Base-by-base conservation (phyloP, 2,888 invertebrate genomes). In the Cosmopolites sordidus region DNA sequence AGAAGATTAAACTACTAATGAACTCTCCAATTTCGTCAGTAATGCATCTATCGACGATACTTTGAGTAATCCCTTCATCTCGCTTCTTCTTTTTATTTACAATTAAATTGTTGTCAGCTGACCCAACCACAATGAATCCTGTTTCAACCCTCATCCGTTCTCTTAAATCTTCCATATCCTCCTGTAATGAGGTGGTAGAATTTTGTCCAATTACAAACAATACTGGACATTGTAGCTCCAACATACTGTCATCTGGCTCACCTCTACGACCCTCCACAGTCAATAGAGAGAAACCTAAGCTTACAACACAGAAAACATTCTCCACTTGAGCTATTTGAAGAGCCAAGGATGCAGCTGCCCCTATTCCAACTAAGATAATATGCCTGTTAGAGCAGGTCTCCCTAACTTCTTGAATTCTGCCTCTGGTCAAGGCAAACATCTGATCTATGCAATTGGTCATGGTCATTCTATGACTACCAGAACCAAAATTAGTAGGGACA, bases 201-300 rank as follows among this genome's bases (percentile, higher is more conserved):
- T 86, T 82, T 68, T 91, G 87, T 1, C 92, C 91, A 57, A 89
- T 80, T 0, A 90, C 80, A 74, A 92, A 92, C 62, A 91, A 74
- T 5, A 86, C 82, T 0, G 91, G 90, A 49, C 83, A 82, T 61
- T 82, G 82, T 41, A 86, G 76, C 61, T 88, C 87, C 60, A 89
- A 72, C 27, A 91, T 70, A 2, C 81, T 80, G 71, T 91, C 91
- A 63, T 89, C 88, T 0, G 87, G 83, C 50, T 84, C 82, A 2
- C 90, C 90, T 44, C 90, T 76, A 56, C 60, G 66, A 2, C 89
- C 90, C 63, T 84, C 84, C 0, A 84, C 78, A 0, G 89, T 88
- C 58, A 81, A 78, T 52, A 84, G 78, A 0, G 90, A 88, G 68
- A 91, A 89, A 0, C 90, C 90, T 58, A 91, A 75, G 66, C 88